A percentile compares a stretch with the other conserved stretches of the same genome.
Evolutionary conservation across 2,113 vertebrate genomes (phyloP).

Genomic region (Thomomys bottae): DNA sequence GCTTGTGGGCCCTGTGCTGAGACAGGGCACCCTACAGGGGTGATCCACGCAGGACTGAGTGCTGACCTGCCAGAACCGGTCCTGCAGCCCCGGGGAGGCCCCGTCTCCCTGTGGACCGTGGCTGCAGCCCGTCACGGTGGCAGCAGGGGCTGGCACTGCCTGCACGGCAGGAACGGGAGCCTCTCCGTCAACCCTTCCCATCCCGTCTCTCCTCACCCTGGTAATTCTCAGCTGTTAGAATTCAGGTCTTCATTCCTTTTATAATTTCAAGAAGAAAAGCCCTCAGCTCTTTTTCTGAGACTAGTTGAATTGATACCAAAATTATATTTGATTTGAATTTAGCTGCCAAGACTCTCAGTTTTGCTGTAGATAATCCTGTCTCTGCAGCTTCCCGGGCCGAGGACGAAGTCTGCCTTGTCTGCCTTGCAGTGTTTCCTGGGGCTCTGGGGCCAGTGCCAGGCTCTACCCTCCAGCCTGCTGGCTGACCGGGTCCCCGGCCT

Average conservation of each 20-base stretch:
- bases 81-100: not conserved
- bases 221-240: conserved; percentile 25
- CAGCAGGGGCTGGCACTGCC: not conserved
- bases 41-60: not conserved
- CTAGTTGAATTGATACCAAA: conserved; percentile 24
- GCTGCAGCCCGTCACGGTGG: not conserved
- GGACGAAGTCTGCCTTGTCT: not conserved
- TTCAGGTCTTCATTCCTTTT: not conserved
- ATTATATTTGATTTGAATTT: conserved; percentile 48
- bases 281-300: not conserved
- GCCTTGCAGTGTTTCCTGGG: not conserved
- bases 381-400: not conserved
- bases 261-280: conserved; percentile 50
- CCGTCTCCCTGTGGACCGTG: not conserved
- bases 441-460: no score
- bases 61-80: not conserved
- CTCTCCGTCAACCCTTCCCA: not conserved
- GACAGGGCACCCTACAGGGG: no score
- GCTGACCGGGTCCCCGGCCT: no score
- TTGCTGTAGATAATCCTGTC: not conserved
- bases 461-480: no score
- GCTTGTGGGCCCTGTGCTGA: no score
- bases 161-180: not conserved
- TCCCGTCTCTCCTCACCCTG: not conserved
- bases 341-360: conserved; percentile 29